Base-by-base conservation (phyloP, 92 coral and sea anemone genomes). In the Palythoa heliodiscus region DNA sequence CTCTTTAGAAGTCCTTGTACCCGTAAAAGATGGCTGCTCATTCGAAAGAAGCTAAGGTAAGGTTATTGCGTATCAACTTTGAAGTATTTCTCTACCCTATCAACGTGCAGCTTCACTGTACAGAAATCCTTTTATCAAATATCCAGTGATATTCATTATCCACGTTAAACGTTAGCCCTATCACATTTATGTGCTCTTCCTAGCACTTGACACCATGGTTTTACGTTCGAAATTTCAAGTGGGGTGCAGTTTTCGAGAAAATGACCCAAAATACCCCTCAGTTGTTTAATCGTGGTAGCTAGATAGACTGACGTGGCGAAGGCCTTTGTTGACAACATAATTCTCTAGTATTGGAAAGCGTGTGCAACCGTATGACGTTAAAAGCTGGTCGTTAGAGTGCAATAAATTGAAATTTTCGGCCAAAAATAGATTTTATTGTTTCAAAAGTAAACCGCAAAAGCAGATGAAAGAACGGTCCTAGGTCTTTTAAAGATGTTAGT, bases 201-300 rank as follows among this genome's bases (percentile, higher is more conserved):
- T 66, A 54, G 37, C 84, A 80, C 70, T 80, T 66, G 57, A 58
- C 83, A 75, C 61, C 19, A 50, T 22, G 40, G 43, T 24, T 75
- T 75, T 58, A 50, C 57, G 54, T 73, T 22, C 7, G 77, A 73
- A 73, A 14, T 61, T 75, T 80, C 73, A 80, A 80, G 75, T 80
- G 84, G 84, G 22, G 20, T 70, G 73, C 37, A 48, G 58, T 68
- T 43, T 61, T 63, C 47, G 50, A 66, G 73, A 66, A 80, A 80
- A 43, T 66, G 22, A 68, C 39, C 84, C 23, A 23, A 43, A 23
- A 66, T 53, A 54, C 13, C 23, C 3, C 20, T 29, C 39, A 8
- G 20, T 64, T 38, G 24, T 68, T 79, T 25, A n/a, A 43, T 16
- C 5, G 63, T 5, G 12, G 40, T 19, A 24, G 38, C 16, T 80